These are phyloP conservation scores for Griposia aprilina DNA, from an alignment of 2,888 invertebrate species.

Conservation along the genomic window DNA sequence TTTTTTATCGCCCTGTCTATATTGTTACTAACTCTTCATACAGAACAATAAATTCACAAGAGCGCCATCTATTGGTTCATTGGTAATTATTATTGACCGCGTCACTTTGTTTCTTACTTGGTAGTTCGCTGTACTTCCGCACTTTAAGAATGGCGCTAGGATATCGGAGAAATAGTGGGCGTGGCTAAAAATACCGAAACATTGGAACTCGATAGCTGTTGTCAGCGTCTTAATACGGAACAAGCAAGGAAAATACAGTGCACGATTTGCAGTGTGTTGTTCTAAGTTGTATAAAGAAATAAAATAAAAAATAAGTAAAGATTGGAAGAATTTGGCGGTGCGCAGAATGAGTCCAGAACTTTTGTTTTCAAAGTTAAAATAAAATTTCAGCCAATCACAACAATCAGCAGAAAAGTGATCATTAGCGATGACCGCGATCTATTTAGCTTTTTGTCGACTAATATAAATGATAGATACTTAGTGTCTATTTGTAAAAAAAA, in stretches of 20 bases:
- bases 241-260: neutral
- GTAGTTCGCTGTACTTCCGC: neutral
- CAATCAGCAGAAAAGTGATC: neutral
- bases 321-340: neutral
- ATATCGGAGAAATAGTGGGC: neutral
- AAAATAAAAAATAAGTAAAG: neutral
- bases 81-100: too few species aligned
- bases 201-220: neutral
- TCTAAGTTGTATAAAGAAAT: neutral
- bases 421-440: neutral
- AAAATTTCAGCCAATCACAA: neutral
- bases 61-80: too few species aligned
- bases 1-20: too few species aligned
- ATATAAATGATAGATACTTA: neutral
- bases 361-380: neutral
- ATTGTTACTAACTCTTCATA: too few species aligned
- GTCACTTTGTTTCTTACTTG: neutral
- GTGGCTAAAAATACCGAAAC: constrained; percentile 3
- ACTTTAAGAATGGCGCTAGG: constrained; percentile 1
- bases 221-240: neutral
- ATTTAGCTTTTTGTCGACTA: neutral
- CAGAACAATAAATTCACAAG: too few species aligned
- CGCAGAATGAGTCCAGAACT: neutral
- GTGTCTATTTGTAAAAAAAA: neutral
- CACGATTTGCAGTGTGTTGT: neutral